phyloP scores from a whole-genome alignment of 2,888 invertebrate species.

The Ditula angustiorana region DNA sequence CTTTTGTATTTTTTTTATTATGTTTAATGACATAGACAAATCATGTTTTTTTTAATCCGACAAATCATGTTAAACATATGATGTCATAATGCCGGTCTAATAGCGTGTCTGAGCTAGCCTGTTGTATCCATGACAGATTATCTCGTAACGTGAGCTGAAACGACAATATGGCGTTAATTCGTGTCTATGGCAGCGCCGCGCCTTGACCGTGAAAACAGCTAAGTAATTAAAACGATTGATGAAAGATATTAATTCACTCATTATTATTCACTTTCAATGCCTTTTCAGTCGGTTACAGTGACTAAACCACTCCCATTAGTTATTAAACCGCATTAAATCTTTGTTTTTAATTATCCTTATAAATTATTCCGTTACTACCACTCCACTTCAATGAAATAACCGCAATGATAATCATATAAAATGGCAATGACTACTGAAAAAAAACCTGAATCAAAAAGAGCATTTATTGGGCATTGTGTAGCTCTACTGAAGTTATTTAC shows the following conservation, averaged over 20 bases:
- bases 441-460: no score
- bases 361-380: no score
- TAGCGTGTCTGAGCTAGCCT: background rate
- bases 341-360: background rate
- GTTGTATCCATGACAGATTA: slow-evolving; percentile 3
- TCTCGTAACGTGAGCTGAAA: slow-evolving; percentile 1
- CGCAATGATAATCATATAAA: no score
- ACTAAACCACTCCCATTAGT: slow-evolving; percentile 4
- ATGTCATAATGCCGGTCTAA: background rate
- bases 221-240: slow-evolving; percentile 35
- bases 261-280: slow-evolving; percentile 29
- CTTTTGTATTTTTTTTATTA: no score
- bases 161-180: background rate
- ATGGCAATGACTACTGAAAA: no score
- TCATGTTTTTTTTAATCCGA: no score
- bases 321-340: slow-evolving; percentile 7
- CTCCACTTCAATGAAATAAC: no score
- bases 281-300: slow-evolving; percentile 16
- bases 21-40: no score
- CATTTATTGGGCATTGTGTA: no score
- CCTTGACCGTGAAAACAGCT: slow-evolving; percentile 41
- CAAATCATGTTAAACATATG: background rate
- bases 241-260: slow-evolving; percentile 30
- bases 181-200: slow-evolving; percentile 1
- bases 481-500: background rate